A percentile compares a stretch with the other conserved stretches of the same genome.
Conservation (phyloP, 2,113 vertebrate species). For the Eulemur rufifrons region DNA sequence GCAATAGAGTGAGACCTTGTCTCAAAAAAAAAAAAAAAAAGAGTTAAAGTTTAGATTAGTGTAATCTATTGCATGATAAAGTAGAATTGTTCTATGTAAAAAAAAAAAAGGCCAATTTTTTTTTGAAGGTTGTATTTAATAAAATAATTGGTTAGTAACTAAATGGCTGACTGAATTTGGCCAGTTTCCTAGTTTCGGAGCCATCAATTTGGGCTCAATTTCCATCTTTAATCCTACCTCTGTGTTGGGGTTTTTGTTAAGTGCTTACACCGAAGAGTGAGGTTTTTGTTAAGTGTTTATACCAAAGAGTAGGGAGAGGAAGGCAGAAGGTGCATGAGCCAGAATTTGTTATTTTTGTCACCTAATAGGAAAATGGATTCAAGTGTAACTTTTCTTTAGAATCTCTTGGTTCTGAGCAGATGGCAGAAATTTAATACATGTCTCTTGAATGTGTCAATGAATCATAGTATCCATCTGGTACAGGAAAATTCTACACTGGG, state of each 20-base stretch:
- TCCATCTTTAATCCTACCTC: not conserved
- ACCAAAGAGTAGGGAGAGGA: not conserved
- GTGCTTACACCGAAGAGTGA: not conserved
- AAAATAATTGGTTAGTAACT: conserved; percentile 26
- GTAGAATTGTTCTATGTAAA: not conserved
- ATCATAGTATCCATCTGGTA: conserved; percentile 60
- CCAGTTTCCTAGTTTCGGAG: not conserved
- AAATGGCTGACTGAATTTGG: not conserved
- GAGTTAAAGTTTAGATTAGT: not conserved
- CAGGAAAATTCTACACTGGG: not conserved
- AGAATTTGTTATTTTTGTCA: conserved; percentile 41
- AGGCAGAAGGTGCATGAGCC: not conserved
- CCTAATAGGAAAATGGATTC: conserved; percentile 48
- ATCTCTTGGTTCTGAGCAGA: conserved; percentile 62
- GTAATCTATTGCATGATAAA: conserved; percentile 8
- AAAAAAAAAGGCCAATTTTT: not conserved
- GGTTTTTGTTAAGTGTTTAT: not conserved
- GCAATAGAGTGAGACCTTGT: too few relatives aligned
- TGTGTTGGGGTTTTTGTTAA: not conserved
- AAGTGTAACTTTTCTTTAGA: conserved; percentile 55
- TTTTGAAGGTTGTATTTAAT: not conserved
- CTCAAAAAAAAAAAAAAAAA: not conserved
- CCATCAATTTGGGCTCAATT: not conserved
- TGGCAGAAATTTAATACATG: conserved; percentile 56
- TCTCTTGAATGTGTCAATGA: conserved; percentile 62